These are phyloP conservation scores for Pogonognathellus flavescens DNA, from an alignment of 1,140 invertebrate genomes.

Conservation along the genomic window DNA sequence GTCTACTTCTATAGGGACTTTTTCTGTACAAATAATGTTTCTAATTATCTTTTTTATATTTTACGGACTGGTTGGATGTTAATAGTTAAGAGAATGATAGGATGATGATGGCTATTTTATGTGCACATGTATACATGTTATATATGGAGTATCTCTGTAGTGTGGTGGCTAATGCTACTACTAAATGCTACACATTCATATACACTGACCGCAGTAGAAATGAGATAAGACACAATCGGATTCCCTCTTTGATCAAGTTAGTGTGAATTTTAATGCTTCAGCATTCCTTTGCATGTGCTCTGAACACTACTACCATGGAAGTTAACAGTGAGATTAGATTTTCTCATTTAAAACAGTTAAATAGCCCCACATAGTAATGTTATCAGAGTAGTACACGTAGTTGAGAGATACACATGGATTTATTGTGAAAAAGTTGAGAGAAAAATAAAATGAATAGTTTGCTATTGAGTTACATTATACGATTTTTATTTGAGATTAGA, in stretches of 20 bases:
- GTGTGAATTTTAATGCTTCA: slow-evolving; percentile 38
- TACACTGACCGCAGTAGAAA: not conserved
- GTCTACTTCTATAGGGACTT: too few relatives aligned
- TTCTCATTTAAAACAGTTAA: slow-evolving; percentile 1
- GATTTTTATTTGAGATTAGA: slow-evolving; percentile 2
- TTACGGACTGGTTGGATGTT: too few relatives aligned
- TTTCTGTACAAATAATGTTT: too few relatives aligned
- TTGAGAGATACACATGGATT: too few relatives aligned
- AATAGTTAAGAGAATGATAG: too few relatives aligned
- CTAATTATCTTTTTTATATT: too few relatives aligned
- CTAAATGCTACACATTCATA: too few relatives aligned
- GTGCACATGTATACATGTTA: too few relatives aligned
- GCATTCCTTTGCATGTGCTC: slow-evolving; percentile 10
- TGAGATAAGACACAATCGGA: slow-evolving; percentile 12
- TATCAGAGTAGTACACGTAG: too few relatives aligned
- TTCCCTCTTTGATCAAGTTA: slow-evolving; percentile 28
- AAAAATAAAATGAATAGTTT: not conserved
- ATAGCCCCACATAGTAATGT: not conserved
- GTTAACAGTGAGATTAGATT: slow-evolving; percentile 1
- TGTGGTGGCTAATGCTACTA: too few relatives aligned
- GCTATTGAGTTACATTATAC: slow-evolving; percentile 24
- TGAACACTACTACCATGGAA: not conserved
- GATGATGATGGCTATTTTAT: too few relatives aligned
- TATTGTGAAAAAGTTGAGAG: not conserved
- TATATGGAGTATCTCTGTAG: too few relatives aligned